Conservation (phyloP, 2,113 vertebrate genomes). For the Nibea albiflora region DNA sequence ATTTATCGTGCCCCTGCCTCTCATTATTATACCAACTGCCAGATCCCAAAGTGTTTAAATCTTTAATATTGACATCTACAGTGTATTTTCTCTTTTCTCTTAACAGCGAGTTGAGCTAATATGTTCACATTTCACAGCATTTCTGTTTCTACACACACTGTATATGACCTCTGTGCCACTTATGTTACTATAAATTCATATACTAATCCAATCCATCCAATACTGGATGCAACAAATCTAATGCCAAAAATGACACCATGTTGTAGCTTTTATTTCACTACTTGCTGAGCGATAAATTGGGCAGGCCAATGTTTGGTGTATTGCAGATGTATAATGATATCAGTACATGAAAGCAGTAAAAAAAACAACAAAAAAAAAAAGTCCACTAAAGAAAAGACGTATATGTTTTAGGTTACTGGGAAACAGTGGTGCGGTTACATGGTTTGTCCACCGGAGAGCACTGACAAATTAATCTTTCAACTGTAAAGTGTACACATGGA, state of each 20-base stretch:
- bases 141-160: neutral
- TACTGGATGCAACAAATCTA: neutral
- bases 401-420: neutral
- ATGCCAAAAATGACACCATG: neutral
- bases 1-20: neutral
- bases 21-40: neutral
- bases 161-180: neutral
- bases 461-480: neutral
- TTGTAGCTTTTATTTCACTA: neutral
- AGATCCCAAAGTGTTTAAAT: neutral
- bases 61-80: neutral
- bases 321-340: neutral
- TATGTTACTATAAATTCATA: neutral
- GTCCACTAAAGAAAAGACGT: neutral
- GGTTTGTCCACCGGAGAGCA: too few relatives aligned
- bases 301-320: neutral
- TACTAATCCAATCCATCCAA: neutral
- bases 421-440: neutral
- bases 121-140: constrained; percentile 5
- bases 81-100: neutral
- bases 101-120: neutral
- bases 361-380: neutral
- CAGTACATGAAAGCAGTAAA: neutral
- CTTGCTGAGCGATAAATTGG: neutral
- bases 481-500: neutral